phyloP scores from a whole-genome alignment of 2,797 vertebrate genomes.

The Dryobates pubescens region DNA sequence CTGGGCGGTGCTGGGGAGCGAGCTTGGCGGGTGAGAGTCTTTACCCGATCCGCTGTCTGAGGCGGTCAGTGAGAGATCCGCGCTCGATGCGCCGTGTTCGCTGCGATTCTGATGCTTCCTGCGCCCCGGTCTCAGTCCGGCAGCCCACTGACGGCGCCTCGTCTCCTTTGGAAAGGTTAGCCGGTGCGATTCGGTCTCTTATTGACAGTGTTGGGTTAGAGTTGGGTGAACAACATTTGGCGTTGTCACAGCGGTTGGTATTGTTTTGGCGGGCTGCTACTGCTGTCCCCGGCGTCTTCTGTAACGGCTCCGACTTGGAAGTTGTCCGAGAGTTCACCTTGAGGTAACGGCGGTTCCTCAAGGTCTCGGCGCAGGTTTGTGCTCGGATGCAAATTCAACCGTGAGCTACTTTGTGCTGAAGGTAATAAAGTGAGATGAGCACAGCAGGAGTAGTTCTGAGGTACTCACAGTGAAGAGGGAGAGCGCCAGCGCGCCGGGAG shows the following conservation, averaged over 20 bases:
- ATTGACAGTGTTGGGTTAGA: accelerated
- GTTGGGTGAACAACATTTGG: neutral
- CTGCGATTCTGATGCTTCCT: accelerated
- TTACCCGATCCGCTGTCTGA: neutral
- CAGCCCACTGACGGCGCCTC: accelerated
- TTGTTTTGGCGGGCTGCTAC: accelerated
- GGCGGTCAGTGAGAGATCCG: neutral
- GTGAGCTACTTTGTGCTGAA: accelerated
- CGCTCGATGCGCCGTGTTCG: accelerated
- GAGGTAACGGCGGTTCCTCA: neutral
- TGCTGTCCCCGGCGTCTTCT: neutral
- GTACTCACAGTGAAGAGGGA: accelerated
- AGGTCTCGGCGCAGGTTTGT: neutral
- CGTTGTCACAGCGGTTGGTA: neutral
- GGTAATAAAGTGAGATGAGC: neutral
- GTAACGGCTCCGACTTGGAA: accelerated
- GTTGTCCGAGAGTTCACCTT: neutral
- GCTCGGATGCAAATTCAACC: neutral
- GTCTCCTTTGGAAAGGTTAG: no score
- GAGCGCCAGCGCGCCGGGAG: accelerated
- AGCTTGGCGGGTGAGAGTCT: neutral
- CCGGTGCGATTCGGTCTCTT: neutral
- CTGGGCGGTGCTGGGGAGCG: neutral
- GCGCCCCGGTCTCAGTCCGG: neutral
- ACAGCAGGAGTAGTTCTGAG: neutral